phyloP scores from a whole-genome alignment of 2,797 vertebrate genomes.

The Cuniculus paca region DNA sequence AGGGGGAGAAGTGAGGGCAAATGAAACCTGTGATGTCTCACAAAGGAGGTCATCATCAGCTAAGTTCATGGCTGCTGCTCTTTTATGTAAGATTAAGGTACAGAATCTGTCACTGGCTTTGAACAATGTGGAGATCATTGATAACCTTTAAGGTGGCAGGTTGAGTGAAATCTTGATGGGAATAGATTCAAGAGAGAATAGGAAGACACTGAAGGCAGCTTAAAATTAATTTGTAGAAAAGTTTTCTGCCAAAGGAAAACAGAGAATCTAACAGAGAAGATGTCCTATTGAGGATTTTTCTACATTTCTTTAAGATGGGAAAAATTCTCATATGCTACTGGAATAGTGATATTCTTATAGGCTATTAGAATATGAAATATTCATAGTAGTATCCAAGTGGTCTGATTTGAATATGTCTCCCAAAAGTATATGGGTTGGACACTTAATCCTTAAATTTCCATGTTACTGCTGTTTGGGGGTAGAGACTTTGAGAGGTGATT shows the following conservation, averaged over 20 bases:
- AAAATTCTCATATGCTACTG: not conserved
- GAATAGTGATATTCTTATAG: not conserved
- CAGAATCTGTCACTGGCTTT: conserved; percentile 32
- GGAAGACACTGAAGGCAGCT: not conserved
- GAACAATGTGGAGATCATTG: not conserved
- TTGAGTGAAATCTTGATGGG: conserved; percentile 26
- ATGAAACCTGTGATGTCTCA: not conserved
- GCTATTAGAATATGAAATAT: not conserved
- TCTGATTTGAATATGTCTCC: not conserved
- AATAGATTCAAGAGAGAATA: conserved; percentile 15
- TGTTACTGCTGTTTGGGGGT: not conserved
- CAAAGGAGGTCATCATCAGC: not conserved
- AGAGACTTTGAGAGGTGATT: not conserved
- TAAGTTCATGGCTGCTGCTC: not conserved
- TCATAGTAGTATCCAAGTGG: not conserved
- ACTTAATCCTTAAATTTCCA: not conserved
- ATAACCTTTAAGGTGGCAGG: conserved; percentile 37
- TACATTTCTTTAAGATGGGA: not conserved
- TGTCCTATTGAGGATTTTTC: not conserved
- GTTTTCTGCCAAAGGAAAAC: not conserved
- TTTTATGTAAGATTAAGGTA: not conserved
- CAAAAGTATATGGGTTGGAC: not conserved
- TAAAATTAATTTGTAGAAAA: not conserved
- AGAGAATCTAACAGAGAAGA: not conserved
- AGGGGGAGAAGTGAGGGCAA: not conserved